Evolutionary conservation across 2,888 invertebrate genomes (phyloP).

Genomic region (Dromius quadrimaculatus): DNA sequence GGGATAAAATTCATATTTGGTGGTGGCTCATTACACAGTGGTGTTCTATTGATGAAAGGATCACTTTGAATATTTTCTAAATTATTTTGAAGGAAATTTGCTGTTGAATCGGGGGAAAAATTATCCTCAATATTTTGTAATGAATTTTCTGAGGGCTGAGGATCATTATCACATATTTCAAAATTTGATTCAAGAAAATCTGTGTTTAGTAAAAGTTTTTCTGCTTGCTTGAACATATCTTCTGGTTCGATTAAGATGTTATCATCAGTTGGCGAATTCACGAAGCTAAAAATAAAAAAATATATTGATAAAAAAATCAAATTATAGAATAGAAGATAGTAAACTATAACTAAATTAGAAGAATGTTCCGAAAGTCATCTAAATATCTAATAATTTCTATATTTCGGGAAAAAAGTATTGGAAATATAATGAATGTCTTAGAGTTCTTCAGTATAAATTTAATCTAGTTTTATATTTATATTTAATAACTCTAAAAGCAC

Average conservation of each 20-base stretch:
- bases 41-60: conserved; percentile 11
- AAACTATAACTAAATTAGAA: no score
- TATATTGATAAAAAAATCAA: no score
- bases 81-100: not conserved
- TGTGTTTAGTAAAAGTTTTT: conserved; percentile 22
- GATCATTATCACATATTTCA: conserved; percentile 4
- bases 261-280: not conserved
- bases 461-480: no score
- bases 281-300: no score
- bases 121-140: not conserved
- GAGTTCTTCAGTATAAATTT: no score
- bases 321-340: no score
- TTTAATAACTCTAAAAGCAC: no score
- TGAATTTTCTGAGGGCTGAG: not conserved
- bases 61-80: not conserved
- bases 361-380: no score
- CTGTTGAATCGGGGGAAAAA: not conserved
- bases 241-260: conserved; percentile 31
- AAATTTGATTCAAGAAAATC: conserved; percentile 12
- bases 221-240: conserved; percentile 47
- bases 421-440: no score
- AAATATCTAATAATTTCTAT: no score
- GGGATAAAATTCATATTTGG: not conserved
- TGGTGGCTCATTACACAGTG: conserved; percentile 28
- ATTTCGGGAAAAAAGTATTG: no score